phyloP scores from a whole-genome alignment of 2,888 invertebrate species.

The Pogonocherus hispidulus region DNA sequence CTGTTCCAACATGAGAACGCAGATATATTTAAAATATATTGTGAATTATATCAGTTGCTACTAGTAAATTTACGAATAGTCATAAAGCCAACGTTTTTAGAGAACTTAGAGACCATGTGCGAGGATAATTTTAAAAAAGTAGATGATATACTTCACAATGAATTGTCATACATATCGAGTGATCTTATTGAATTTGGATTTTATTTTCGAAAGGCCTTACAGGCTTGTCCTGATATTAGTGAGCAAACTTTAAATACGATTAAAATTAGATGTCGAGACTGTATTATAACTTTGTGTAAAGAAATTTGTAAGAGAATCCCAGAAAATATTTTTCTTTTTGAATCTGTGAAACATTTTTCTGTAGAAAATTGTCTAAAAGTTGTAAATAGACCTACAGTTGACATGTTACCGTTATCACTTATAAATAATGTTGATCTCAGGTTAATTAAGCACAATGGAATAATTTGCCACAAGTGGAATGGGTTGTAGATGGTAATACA shows the following conservation, averaged over 20 bases:
- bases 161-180: neutral
- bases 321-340: neutral
- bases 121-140: neutral
- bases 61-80: neutral
- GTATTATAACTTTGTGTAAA: neutral
- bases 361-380: neutral
- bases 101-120: neutral
- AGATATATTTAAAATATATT: neutral
- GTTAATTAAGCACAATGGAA: neutral
- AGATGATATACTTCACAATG: neutral
- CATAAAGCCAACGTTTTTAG: neutral
- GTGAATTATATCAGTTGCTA: neutral
- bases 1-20: neutral
- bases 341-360: neutral
- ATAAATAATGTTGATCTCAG: neutral
- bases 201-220: neutral
- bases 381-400: neutral
- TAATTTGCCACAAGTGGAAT: neutral
- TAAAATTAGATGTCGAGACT: neutral
- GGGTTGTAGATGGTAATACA: neutral
- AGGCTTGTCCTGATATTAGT: neutral
- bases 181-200: neutral
- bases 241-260: neutral
- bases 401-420: neutral
- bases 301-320: neutral